Base-by-base conservation (phyloP, 2,113 vertebrate genomes). In the Progne subis region DNA sequence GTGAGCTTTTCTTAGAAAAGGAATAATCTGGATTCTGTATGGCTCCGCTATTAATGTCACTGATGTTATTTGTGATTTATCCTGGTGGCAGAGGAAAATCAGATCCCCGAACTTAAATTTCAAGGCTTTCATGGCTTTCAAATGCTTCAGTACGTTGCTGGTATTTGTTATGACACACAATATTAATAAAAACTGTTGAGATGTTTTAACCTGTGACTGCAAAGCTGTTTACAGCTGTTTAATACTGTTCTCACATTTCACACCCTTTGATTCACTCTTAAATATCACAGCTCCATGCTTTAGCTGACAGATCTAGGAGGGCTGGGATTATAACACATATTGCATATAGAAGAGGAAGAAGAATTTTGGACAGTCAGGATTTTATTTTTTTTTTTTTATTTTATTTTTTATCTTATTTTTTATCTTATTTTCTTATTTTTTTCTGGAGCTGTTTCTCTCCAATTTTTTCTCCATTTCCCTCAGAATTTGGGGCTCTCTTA, bases 151-250 rank as follows among this genome's bases (percentile, higher is more conserved):
- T 41, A 21, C 3, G 0, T 19, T 16, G 4, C 56, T 86, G 86
- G 9, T 84, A 53, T 90, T 96, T 93, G 91, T 90, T 92, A 91
- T 86, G 83, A 61, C 71, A 90, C 26, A 18, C 44, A 63, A 70
- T 83, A 84, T 91, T 95, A 95, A 90, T 94, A 88, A 90, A 95
- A 95, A 82, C 72, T 74, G 85, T 86, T 96, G 86, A 32, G 94
- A 78, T 91, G 56, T 65, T 93, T 88, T 95, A 96, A 95, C 95
- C 90, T 94, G 12, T 86, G 88, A 57, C 90, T 89, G 91, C 47
- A 43, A 32, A 91, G 92, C 86, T 94, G 94, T 90, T 94, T 57
- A 70, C 70, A 67, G 75, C 83, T 95, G 64, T 83, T 91, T 90
- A 96, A 90, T 82, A 14, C 65, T 61, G 56, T 43, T 86, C 88